These are phyloP conservation scores for Aphelinus certus DNA, from an alignment of 1,140 invertebrate genomes.

Conservation along the genomic window DNA sequence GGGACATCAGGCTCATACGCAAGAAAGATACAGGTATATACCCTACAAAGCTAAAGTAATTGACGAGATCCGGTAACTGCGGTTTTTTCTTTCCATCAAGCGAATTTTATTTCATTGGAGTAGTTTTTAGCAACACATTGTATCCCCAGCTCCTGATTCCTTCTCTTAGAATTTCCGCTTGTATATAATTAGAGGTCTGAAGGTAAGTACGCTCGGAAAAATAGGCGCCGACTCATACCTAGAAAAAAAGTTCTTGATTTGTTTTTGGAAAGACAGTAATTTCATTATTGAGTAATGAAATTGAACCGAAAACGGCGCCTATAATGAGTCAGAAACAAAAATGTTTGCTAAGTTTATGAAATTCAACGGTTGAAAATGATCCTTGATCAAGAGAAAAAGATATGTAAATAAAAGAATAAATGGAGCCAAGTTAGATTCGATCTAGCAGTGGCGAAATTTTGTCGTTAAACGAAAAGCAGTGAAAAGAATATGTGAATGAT, in stretches of 20 bases:
- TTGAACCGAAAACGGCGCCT: slow-evolving; percentile 18
- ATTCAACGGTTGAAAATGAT: slow-evolving; percentile 13
- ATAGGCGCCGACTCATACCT: slow-evolving; percentile 19
- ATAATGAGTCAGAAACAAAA: slow-evolving; percentile 19
- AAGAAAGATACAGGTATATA: slow-evolving; percentile 87
- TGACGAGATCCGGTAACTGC: slow-evolving; percentile 8
- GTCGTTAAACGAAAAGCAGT: slow-evolving; percentile 21
- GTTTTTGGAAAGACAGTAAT: neutral
- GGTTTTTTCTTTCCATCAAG: slow-evolving; percentile 19
- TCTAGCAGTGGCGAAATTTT: slow-evolving; percentile 23
- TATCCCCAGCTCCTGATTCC: slow-evolving; percentile 29
- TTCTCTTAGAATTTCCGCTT: slow-evolving; percentile 28
- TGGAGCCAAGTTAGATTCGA: slow-evolving; percentile 18
- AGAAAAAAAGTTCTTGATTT: too few species aligned
- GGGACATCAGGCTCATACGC: slow-evolving; percentile 85
- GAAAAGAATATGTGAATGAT: slow-evolving; percentile 15
- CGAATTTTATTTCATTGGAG: slow-evolving; percentile 16
- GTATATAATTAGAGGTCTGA: slow-evolving; percentile 31
- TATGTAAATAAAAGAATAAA: slow-evolving; percentile 24
- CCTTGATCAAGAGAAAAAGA: neutral
- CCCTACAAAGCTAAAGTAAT: slow-evolving; percentile 11
- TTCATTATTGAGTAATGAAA: neutral
- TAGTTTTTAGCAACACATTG: slow-evolving; percentile 31
- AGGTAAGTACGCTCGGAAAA: slow-evolving; percentile 28
- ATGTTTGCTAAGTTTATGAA: slow-evolving; percentile 11